Base-by-base conservation (phyloP, 2,113 vertebrate species). In the Morone saxatilis region DNA sequence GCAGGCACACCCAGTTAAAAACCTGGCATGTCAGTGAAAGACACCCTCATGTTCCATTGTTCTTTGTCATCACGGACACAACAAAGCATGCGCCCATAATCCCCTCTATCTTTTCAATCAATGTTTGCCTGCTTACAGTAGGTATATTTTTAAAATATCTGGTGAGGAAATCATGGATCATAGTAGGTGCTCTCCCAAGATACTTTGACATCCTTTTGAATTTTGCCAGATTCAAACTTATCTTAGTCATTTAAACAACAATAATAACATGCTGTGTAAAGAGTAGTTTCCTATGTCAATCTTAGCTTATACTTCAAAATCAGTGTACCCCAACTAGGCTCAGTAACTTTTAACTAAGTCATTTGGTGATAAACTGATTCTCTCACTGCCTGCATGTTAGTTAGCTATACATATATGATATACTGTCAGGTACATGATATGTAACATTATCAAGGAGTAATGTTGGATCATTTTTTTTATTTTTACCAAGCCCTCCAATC, bases 1-100 rank as follows among this genome's bases (percentile, higher is more conserved):
- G 38, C 31, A 5, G 83, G 6, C 78, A 81, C 91, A 62, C 83
- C 90, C 69, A 40, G 83, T 40, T 53, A 8, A 20, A 67, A 62
- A 83, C 48, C 67, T 73, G 40, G 6, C 71, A 51, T 83, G n/a
- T 5, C n/a, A 20, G 8, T 77, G 77, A 88, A 19, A 14, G 74
- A 78, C 50, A 12, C 45, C 51, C 5, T 25, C 5, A 8, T 16
- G 62, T 60, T 68, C 22, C 48, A 13, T 73, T 80, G 38, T 61
- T 12, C 36, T 65, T 80, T 68, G 59, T 90, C 81, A 69, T 59
- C 66, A 3, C 0, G 0, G 12, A 59, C 10, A 69, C 47, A 61
- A 57, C 5, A 62, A 66, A 76, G 48, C 50, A 81, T 45, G 19
- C 8, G 22, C 14, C 57, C 36, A 51, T 22, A 43, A 60, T 43